A percentile compares a stretch with the other conserved stretches of the same genome.
These are phyloP conservation scores for Characodon lateralis DNA, from an alignment of 2,797 vertebrate species.

Conservation along the genomic window DNA sequence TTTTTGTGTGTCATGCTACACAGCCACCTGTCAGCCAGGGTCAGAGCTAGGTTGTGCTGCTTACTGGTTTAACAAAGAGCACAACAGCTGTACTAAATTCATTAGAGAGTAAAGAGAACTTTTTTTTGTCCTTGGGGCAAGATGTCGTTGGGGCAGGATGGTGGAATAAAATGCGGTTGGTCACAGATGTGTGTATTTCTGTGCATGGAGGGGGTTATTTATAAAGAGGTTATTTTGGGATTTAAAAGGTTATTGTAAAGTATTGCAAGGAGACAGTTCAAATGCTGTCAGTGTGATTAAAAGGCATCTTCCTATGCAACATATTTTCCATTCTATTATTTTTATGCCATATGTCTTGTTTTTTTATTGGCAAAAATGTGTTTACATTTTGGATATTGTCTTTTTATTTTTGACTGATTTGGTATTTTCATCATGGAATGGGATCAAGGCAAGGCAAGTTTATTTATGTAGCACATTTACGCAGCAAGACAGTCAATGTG, in stretches of 20 bases:
- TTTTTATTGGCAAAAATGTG: background rate
- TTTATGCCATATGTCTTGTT: background rate
- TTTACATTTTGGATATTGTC: background rate
- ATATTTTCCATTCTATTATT: background rate
- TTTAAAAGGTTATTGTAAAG: constrained; percentile 42
- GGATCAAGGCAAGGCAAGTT: background rate
- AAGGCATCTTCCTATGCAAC: constrained; percentile 22
- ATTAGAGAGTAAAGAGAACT: background rate
- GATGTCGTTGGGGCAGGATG: constrained; percentile 22
- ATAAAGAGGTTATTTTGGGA: constrained; percentile 40
- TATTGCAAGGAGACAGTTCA: constrained; percentile 34
- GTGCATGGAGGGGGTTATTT: constrained; percentile 24
- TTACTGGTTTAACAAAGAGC: background rate
- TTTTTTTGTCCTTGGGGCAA: constrained; percentile 15
- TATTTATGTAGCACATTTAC: too few relatives aligned
- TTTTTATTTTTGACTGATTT: background rate
- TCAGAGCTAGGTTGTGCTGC: background rate
- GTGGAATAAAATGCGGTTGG: constrained; percentile 9
- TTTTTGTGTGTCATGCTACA: constrained; percentile 1
- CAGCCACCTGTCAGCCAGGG: constrained; percentile 5
- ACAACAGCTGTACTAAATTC: background rate
- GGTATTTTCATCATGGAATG: background rate
- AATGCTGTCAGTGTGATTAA: constrained; percentile 1
- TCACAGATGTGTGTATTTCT: constrained; percentile 2
- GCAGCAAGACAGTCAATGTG: too few relatives aligned